Conservation (phyloP, 2,888 invertebrate species). For the Caenorhabditis drosophilae region DNA sequence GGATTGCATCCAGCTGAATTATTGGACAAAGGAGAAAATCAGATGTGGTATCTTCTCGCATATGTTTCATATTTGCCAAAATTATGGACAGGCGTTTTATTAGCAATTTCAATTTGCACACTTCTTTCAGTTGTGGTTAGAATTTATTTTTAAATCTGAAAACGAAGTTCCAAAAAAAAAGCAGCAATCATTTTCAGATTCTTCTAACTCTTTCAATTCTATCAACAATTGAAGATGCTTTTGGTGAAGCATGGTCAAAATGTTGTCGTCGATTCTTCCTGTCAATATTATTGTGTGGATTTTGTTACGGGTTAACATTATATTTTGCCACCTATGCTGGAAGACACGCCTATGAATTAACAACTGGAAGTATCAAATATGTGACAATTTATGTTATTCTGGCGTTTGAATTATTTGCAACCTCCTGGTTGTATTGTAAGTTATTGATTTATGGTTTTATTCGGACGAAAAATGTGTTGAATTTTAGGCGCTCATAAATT, state of each 20-base stretch:
- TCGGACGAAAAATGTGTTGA: not conserved
- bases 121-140: slow-evolving; percentile 64
- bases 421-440: slow-evolving; percentile 69
- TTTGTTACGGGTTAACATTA: slow-evolving; percentile 55
- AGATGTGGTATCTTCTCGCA: slow-evolving; percentile 64
- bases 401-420: slow-evolving; percentile 63
- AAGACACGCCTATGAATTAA: slow-evolving; percentile 61
- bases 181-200: slow-evolving; percentile 43
- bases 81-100: slow-evolving; percentile 59
- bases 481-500: slow-evolving; percentile 64
- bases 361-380: slow-evolving; percentile 63
- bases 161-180: not conserved
- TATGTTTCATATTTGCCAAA: slow-evolving; percentile 64
- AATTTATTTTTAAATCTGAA: slow-evolving; percentile 2
- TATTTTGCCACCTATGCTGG: slow-evolving; percentile 67
- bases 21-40: slow-evolving; percentile 59
- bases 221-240: slow-evolving; percentile 64
- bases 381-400: slow-evolving; percentile 65
- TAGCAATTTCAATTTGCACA: slow-evolving; percentile 53
- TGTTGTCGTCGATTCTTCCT: slow-evolving; percentile 66
- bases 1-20: slow-evolving; percentile 58
- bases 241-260: slow-evolving; percentile 64
- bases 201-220: slow-evolving; percentile 64
- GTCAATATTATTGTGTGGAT: slow-evolving; percentile 54
- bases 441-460: slow-evolving; percentile 9